phyloP scores from a whole-genome alignment of 2,888 invertebrate species.

The Oligia strigilis region DNA sequence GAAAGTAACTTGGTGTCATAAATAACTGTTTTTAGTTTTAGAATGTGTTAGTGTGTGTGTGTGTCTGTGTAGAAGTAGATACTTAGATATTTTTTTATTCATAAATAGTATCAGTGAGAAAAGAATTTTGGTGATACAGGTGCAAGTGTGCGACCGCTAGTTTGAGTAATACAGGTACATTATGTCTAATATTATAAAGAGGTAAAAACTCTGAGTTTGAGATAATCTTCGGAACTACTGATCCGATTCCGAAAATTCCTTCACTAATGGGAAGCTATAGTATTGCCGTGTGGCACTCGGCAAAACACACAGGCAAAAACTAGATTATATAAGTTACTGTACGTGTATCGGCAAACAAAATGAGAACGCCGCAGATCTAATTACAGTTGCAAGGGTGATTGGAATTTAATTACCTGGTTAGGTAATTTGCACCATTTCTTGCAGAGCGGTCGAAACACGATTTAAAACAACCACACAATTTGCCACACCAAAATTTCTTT shows the following conservation, averaged over 20 bases:
- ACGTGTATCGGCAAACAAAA: not conserved
- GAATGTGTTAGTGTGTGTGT: not conserved
- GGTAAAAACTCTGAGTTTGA: not conserved
- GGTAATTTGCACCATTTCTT: not conserved
- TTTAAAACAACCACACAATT: not conserved
- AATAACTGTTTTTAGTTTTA: not conserved
- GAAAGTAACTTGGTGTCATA: not conserved
- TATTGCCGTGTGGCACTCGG: not conserved
- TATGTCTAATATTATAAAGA: not conserved
- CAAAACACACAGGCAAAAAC: not conserved
- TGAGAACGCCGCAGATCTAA: not conserved
- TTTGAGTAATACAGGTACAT: not conserved
- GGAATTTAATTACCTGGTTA: too few relatives aligned
- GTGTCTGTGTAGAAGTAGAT: slow-evolving; percentile 3
- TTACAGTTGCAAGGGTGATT: not conserved
- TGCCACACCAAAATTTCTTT: not conserved
- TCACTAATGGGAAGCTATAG: not conserved
- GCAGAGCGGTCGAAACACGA: not conserved
- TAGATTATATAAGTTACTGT: not conserved
- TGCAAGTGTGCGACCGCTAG: not conserved
- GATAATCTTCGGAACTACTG: not conserved
- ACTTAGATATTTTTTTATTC: not conserved
- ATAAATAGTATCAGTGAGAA: not conserved
- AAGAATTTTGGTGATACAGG: not conserved
- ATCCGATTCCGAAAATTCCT: not conserved